These are phyloP conservation scores for Andrena trimmerana DNA, from an alignment of 2,888 invertebrate genomes.

Conservation along the genomic window DNA sequence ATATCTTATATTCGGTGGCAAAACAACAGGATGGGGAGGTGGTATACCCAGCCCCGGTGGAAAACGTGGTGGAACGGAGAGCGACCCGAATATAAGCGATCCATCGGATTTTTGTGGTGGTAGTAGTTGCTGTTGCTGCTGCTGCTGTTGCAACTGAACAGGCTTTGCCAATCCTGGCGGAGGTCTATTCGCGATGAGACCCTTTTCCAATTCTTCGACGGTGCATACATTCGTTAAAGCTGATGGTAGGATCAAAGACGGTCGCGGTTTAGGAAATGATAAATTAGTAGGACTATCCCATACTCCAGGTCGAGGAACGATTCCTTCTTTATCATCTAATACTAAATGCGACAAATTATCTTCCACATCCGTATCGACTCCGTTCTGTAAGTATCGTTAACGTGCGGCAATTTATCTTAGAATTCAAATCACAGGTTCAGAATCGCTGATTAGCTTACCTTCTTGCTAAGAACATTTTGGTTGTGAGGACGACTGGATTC, in stretches of 20 bases:
- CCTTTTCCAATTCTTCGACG: constrained; percentile 91
- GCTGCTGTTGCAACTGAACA: constrained; percentile 73
- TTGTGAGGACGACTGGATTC: constrained; percentile 84
- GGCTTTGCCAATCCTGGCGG: constrained; percentile 78
- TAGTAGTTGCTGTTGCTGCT: constrained; percentile 41
- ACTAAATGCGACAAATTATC: constrained; percentile 88
- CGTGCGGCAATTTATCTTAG: background rate
- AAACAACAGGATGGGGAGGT: constrained; percentile 82
- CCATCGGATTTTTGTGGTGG: constrained; percentile 73
- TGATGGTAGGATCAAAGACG: constrained; percentile 66
- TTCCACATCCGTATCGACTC: constrained; percentile 83
- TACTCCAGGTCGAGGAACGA: constrained; percentile 84
- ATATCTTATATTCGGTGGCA: constrained; percentile 85
- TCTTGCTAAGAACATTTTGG: constrained; percentile 66
- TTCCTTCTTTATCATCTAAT: constrained; percentile 87
- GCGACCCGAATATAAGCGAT: constrained; percentile 74
- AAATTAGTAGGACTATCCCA: constrained; percentile 85
- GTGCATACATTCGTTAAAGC: constrained; percentile 89
- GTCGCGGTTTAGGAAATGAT: constrained; percentile 71
- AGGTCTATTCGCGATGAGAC: constrained; percentile 87
- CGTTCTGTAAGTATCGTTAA: constrained; percentile 70
- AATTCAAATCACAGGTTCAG: background rate
- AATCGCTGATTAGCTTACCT: constrained; percentile 51
- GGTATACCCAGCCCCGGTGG: constrained; percentile 83
- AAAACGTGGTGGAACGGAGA: constrained; percentile 80